phyloP scores from a whole-genome alignment of 2,797 vertebrate species.

The Psittacula derbiana region DNA sequence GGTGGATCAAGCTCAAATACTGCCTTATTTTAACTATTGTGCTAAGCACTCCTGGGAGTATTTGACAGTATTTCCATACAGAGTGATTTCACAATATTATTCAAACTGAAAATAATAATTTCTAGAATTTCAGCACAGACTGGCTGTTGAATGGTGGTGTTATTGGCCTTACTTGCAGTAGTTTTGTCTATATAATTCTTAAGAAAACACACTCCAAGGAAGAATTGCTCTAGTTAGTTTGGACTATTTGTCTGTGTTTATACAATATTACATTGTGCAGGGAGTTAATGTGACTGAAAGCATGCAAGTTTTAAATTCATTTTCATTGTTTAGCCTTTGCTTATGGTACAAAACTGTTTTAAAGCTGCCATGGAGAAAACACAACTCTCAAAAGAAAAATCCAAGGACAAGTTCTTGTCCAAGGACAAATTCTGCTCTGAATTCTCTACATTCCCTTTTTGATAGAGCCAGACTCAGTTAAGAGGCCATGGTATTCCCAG shows the following conservation, averaged over 20 bases:
- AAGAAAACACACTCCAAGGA: constrained; percentile 28
- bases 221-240: constrained; percentile 1
- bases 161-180: not conserved
- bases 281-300: constrained; percentile 46
- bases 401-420: not conserved
- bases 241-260: constrained; percentile 54
- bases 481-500: not conserved
- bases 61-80: not conserved
- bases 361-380: constrained; percentile 8
- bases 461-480: not conserved
- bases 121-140: not conserved
- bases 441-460: not conserved
- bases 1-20: not conserved
- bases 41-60: not conserved
- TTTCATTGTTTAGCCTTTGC: constrained; percentile 53
- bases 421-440: not conserved
- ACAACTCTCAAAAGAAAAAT: not conserved
- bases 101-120: not conserved
- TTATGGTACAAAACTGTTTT: constrained; percentile 31
- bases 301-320: constrained; percentile 45
- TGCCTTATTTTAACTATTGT: not conserved
- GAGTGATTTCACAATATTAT: not conserved
- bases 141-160: not conserved
- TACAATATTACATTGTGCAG: constrained; percentile 41
- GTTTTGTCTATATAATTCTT: constrained; percentile 29